phyloP scores from a whole-genome alignment of 1,140 invertebrate species.

The Yoshiicerus persimilis region DNA sequence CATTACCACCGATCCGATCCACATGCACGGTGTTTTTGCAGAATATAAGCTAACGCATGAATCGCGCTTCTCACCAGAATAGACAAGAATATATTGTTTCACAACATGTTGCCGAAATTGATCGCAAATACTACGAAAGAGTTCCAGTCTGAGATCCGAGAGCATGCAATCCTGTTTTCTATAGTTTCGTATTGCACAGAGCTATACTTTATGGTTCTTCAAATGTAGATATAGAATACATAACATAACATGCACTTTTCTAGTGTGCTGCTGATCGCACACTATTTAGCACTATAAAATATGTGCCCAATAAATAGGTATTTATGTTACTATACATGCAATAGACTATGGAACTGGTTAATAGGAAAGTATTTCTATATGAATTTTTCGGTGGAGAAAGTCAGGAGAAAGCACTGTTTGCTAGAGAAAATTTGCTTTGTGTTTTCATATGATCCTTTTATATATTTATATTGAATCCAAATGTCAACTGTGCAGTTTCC shows the following conservation, averaged over 20 bases:
- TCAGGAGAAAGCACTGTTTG: neutral
- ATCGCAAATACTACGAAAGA: neutral
- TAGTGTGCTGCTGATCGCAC: too few species aligned
- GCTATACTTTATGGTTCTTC: too few species aligned
- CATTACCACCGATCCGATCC: neutral
- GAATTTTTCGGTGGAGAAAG: neutral
- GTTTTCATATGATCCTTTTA: neutral
- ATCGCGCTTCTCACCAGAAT: neutral
- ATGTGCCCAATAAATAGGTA: too few species aligned
- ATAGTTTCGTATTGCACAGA: too few species aligned
- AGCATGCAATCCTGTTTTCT: too few species aligned
- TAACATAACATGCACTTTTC: too few species aligned
- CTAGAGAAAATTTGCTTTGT: too few species aligned
- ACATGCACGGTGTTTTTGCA: neutral
- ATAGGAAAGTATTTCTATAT: too few species aligned
- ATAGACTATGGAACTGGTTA: too few species aligned
- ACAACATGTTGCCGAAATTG: conserved; percentile 19
- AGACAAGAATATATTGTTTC: neutral
- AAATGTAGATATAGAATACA: too few species aligned
- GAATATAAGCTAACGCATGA: neutral
- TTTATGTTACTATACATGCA: too few species aligned
- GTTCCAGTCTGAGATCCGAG: neutral
- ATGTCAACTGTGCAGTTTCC: neutral
- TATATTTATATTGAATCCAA: neutral
- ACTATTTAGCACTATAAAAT: too few species aligned